A percentile compares a stretch with the other conserved stretches of the same genome.
Evolutionary conservation across 2,797 vertebrate genomes (phyloP).

Genomic region (Neopelma chrysocephalum): DNA sequence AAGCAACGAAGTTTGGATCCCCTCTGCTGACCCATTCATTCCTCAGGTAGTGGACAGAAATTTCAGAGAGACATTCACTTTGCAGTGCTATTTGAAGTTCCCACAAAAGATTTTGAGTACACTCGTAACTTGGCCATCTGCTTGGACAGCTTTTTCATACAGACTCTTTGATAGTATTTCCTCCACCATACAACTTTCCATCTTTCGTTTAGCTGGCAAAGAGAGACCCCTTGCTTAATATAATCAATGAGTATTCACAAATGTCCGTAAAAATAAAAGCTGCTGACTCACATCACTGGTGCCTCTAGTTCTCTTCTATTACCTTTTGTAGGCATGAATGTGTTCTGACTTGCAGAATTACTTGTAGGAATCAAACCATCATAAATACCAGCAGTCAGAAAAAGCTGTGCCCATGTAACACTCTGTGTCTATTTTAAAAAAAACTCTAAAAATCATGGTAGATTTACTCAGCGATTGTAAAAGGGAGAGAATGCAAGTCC

Average conservation of each 20-base stretch:
- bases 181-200: neutral
- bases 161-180: neutral
- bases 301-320: neutral
- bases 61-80: neutral
- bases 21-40: neutral
- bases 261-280: constrained; percentile 7
- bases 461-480: neutral
- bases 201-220: neutral
- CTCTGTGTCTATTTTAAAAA: neutral
- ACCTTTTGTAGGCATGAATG: constrained; percentile 21
- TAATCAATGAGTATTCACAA: neutral
- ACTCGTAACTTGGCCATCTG: neutral
- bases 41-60: neutral
- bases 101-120: neutral
- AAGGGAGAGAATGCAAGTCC: neutral
- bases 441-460: neutral
- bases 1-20: neutral
- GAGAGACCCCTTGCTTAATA: neutral
- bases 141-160: neutral
- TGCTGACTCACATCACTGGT: neutral
- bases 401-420: neutral
- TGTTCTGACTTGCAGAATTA: constrained; percentile 27
- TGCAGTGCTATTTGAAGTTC: neutral
- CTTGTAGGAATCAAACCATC: neutral
- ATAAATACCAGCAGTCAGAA: constrained; percentile 5